Percentiles rank a stretch among this genome's conserved stretches.
These are phyloP conservation scores for Caiman crocodilus DNA, from an alignment of 2,797 vertebrate genomes.

Conservation along the genomic window DNA sequence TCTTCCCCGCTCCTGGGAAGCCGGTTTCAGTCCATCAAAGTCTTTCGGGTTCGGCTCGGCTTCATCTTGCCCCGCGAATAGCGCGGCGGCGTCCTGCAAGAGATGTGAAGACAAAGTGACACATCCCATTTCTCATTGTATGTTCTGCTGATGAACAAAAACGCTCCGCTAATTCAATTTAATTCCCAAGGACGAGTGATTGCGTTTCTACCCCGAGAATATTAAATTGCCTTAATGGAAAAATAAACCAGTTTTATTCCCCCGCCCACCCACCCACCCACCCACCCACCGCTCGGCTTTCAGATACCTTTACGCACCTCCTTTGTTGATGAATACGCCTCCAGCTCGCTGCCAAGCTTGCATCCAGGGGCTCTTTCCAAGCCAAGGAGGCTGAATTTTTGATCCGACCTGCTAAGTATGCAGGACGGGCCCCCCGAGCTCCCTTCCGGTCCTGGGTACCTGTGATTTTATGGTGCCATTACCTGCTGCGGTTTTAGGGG, in stretches of 20 bases:
- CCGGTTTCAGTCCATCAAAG: slow-evolving; percentile 29
- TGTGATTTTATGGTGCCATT: too few species aligned
- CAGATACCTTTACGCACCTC: slow-evolving; percentile 49
- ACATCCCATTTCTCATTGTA: slow-evolving; percentile 5
- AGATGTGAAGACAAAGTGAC: not conserved
- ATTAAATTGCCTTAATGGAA: slow-evolving; percentile 67
- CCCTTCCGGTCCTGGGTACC: too few species aligned
- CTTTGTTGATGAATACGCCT: slow-evolving; percentile 65
- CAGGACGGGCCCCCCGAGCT: not conserved
- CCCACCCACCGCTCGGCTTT: slow-evolving; percentile 51
- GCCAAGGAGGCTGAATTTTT: slow-evolving; percentile 62
- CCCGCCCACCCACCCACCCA: not conserved
- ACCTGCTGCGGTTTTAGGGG: too few species aligned
- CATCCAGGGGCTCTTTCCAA: slow-evolving; percentile 62
- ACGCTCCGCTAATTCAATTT: slow-evolving; percentile 45
- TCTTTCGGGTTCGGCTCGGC: slow-evolving; percentile 8
- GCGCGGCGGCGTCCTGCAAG: not conserved
- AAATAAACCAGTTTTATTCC: slow-evolving; percentile 67
- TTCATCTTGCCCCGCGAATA: slow-evolving; percentile 2
- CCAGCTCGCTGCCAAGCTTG: slow-evolving; percentile 64
- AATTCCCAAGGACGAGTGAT: slow-evolving; percentile 56
- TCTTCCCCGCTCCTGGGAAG: slow-evolving; percentile 43
- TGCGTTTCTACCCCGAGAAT: slow-evolving; percentile 35
- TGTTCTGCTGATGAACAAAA: slow-evolving; percentile 41
- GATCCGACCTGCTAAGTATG: slow-evolving; percentile 65